These are phyloP conservation scores for Psilopogon haemacephalus DNA, from an alignment of 2,113 vertebrate genomes.

Conservation along the genomic window DNA sequence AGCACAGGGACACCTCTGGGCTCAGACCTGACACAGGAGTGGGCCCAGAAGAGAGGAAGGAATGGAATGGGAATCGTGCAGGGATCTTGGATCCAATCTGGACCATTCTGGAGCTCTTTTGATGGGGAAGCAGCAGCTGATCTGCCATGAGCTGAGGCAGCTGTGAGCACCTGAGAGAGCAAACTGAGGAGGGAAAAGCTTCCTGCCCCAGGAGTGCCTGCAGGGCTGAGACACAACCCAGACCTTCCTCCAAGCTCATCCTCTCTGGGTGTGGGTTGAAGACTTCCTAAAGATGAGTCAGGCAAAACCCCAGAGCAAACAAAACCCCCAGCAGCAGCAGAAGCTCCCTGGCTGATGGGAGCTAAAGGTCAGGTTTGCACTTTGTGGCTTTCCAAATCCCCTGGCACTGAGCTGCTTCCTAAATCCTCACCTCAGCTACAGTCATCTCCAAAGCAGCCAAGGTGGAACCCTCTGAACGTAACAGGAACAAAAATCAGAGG, in stretches of 20 bases:
- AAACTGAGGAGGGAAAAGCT: background rate
- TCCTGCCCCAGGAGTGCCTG: background rate
- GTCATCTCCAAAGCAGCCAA: background rate
- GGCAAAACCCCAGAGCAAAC: background rate
- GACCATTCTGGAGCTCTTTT: background rate
- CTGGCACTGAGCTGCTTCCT: background rate
- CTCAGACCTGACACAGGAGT: background rate
- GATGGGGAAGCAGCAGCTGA: background rate
- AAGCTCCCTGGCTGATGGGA: background rate
- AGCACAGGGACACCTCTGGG: background rate
- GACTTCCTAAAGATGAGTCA: background rate
- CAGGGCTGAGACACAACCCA: background rate
- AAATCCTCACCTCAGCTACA: background rate
- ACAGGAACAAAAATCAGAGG: background rate
- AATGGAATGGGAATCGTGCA: background rate
- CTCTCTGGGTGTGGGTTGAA: background rate
- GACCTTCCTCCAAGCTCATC: background rate
- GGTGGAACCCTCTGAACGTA: background rate
- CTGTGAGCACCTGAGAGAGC: background rate
- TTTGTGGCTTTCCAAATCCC: background rate
- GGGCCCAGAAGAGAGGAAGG: background rate
- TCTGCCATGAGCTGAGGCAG: background rate
- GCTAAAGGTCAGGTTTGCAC: background rate
- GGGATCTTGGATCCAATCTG: background rate
- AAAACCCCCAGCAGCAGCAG: background rate